Percentiles rank a stretch among this genome's conserved stretches.
These are phyloP conservation scores for Masticophis lateralis DNA, from an alignment of 2,797 vertebrate genomes.

Conservation along the genomic window DNA sequence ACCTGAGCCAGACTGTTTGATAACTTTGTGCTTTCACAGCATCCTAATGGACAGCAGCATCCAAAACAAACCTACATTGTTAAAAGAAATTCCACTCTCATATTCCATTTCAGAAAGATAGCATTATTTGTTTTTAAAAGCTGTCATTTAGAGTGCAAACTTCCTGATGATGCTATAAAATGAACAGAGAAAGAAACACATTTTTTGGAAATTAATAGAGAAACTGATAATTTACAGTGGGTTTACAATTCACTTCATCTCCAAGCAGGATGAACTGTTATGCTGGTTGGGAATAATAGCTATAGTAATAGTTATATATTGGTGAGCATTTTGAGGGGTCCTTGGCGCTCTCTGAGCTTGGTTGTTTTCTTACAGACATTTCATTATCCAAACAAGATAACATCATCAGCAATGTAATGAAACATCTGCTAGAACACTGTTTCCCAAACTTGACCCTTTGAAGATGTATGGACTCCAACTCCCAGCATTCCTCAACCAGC, in stretches of 20 bases:
- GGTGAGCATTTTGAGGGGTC: not conserved
- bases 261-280: not conserved
- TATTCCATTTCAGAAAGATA: conserved; percentile 7
- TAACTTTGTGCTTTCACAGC: conserved; percentile 40
- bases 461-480: no score
- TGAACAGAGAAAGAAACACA: no score
- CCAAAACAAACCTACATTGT: not conserved
- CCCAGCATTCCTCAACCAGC: no score
- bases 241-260: no score
- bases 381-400: not conserved
- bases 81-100: not conserved
- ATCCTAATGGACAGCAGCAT: conserved; percentile 18
- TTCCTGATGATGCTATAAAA: not conserved
- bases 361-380: not conserved
- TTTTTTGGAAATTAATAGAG: no score
- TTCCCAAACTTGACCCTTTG: no score
- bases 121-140: conserved; percentile 37
- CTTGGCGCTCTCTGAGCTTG: not conserved
- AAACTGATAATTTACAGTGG: no score
- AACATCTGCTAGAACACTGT: not conserved
- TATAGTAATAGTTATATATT: not conserved
- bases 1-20: not conserved
- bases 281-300: not conserved
- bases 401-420: not conserved
- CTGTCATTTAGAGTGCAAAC: rapidly evolving